Base-by-base conservation (phyloP, 2,113 vertebrate species). In the Corythornis vintsioides region DNA sequence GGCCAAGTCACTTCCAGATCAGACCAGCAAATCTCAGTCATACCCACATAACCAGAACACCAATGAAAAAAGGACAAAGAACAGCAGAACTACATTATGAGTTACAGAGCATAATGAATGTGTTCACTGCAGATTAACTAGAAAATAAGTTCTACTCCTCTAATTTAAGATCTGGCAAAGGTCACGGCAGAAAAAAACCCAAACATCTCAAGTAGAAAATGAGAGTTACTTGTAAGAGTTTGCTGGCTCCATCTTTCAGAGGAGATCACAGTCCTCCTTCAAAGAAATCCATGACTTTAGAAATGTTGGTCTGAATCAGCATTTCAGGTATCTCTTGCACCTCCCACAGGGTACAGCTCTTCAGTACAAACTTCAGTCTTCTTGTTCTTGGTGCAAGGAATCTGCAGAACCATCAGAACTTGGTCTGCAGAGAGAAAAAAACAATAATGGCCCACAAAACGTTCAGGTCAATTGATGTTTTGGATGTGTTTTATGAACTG, bases 401-500 rank as follows among this genome's bases (percentile, higher is more conserved):
- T 93, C 88, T 90, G 80, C 81, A 90, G 61, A 86, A 77, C 42
- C 87, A 72, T 40, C 55, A 79, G 53, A 93, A 92, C 38, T 63
- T 57, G 47, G 71, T 95, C 88, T 75, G 74, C 76, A 91, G 59
- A 91, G 86, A 89, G 65, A 90, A 93, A 95, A 95, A 93, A 93
- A 12, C 20, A 5, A 94, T 88, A 92, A 91, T 47, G 56, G 22
- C 40, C 33, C 38, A 77, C 7, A 20, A 91, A 96, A 88, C 70
- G 28, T 50, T 83, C 95, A 96, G 67, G 64, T 84, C 55, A 83
- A 33, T 79, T 2, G 8, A 52, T 1, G 1, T 93, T 96, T 96
- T 96, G 55, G 90, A 96, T 94, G 81, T 64, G 67, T 63, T 97
- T 94, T 95, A 94, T 89, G 93, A 95, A 79, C 92, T 95, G 95